Conservation (phyloP, 1,140 invertebrate genomes). For the Heliconius hermathena region DNA sequence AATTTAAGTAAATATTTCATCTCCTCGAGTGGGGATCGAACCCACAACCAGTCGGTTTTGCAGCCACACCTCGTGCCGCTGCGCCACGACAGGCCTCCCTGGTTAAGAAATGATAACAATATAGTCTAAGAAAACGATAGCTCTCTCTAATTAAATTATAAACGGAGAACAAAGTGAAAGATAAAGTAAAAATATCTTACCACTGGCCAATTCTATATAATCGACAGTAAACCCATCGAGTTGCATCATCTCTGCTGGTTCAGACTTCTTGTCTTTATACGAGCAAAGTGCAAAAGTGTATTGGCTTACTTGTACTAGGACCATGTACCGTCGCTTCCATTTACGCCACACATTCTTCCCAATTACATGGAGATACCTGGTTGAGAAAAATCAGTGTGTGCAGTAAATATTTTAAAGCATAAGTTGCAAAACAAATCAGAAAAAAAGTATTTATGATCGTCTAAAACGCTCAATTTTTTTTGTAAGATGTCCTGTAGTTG, state of each 20-base stretch:
- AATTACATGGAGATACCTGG: conserved; percentile 47
- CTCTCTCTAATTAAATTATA: too few species aligned
- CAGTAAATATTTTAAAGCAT: background rate
- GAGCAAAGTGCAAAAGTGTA: conserved; percentile 99
- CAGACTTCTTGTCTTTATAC: conserved; percentile 99
- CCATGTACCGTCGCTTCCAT: conserved; percentile 99
- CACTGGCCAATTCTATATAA: conserved; percentile 97
- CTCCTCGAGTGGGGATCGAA: too few species aligned
- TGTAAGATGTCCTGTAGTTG: too few species aligned
- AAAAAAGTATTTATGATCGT: background rate
- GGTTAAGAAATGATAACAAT: too few species aligned
- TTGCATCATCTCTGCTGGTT: conserved; percentile 99
- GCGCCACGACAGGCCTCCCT: too few species aligned
- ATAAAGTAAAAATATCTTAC: conserved; percentile 72
- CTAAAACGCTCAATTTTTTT: background rate
- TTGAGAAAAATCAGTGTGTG: background rate
- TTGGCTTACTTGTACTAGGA: conserved; percentile 99
- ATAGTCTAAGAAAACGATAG: too few species aligned
- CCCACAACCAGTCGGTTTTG: too few species aligned
- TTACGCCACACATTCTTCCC: conserved; percentile 99
- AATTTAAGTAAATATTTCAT: too few species aligned
- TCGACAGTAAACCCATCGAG: conserved; percentile 99
- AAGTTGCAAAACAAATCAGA: background rate
- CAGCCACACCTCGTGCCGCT: too few species aligned
- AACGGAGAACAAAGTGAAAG: too few species aligned